phyloP scores from a whole-genome alignment of 2,888 invertebrate species.

The Desoria tigrina region DNA sequence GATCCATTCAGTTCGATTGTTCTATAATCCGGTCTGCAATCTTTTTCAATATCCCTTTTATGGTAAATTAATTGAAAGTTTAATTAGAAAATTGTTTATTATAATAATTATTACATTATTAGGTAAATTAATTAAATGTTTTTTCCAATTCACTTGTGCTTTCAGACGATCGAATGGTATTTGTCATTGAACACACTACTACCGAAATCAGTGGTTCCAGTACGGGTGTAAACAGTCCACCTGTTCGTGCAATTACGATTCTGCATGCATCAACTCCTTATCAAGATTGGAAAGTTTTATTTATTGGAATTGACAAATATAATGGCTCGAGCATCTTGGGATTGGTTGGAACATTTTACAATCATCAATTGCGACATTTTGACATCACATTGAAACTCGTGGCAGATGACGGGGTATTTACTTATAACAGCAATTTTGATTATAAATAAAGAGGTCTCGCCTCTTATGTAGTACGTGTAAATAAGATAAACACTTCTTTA shows the following conservation, averaged over 20 bases:
- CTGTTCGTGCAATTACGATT: conserved; percentile 28
- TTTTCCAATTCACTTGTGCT: not conserved
- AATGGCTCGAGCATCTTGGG: conserved; percentile 17
- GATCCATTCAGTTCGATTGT: conserved; percentile 18
- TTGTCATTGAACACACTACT: conserved; percentile 27
- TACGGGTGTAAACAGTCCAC: conserved; percentile 7
- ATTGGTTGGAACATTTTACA: conserved; percentile 41
- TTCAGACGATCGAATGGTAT: conserved; percentile 35
- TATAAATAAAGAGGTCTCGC: not conserved
- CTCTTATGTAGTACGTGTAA: too few species aligned
- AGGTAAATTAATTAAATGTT: too few species aligned
- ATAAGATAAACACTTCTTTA: not conserved
- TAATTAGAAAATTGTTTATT: not conserved
- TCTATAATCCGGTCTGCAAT: conserved; percentile 42
- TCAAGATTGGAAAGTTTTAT: conserved; percentile 33
- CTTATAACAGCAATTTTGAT: not conserved
- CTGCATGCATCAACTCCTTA: conserved; percentile 33
- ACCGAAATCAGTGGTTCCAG: not conserved
- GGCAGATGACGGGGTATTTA: not conserved
- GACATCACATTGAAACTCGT: conserved; percentile 39
- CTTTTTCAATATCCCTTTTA: conserved; percentile 34
- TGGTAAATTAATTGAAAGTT: conserved; percentile 19
- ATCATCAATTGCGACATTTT: conserved; percentile 39
- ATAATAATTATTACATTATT: conserved; percentile 1
- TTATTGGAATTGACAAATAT: conserved; percentile 31